Conservation (phyloP, 2,888 invertebrate species). For the Sesia apiformis region DNA sequence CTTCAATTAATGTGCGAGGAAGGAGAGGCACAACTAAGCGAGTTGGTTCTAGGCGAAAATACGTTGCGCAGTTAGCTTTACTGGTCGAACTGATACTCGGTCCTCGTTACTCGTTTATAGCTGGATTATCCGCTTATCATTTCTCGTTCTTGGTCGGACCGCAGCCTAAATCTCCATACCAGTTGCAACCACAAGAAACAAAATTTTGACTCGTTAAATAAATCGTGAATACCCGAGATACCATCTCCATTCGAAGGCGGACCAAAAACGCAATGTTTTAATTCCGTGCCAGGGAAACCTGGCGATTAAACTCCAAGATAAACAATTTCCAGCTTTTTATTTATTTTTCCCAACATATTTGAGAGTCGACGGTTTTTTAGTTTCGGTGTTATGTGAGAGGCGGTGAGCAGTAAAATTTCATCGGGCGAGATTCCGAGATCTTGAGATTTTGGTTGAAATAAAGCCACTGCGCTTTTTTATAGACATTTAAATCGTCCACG, state of each 20-base stretch:
- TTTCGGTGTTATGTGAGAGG: slow-evolving; percentile 35
- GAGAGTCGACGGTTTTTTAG: slow-evolving; percentile 23
- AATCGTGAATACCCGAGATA: slow-evolving; percentile 33
- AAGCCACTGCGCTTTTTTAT: slow-evolving; percentile 33
- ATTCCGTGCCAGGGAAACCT: slow-evolving; percentile 49
- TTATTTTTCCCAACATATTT: slow-evolving; percentile 9
- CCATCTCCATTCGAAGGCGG: slow-evolving; percentile 19
- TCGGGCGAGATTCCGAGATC: slow-evolving; percentile 31
- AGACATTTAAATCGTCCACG: slow-evolving; percentile 3
- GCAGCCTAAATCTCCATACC: neutral
- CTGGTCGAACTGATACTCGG: too few species aligned
- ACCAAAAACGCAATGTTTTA: slow-evolving; percentile 65
- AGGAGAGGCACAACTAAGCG: too few species aligned
- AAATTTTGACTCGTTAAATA: slow-evolving; percentile 8
- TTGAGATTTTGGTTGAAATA: slow-evolving; percentile 27
- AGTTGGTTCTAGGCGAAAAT: too few species aligned
- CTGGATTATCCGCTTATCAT: too few species aligned
- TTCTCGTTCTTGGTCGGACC: too few species aligned
- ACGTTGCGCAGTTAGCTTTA: too few species aligned
- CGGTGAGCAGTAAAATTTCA: slow-evolving; percentile 44
- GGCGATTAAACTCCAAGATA: slow-evolving; percentile 32
- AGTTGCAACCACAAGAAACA: neutral
- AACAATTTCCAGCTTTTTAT: slow-evolving; percentile 11
- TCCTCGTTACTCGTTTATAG: too few species aligned
- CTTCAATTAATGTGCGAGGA: too few species aligned